phyloP scores from a whole-genome alignment of 2,797 vertebrate genomes.

The Eulemur coronatus region DNA sequence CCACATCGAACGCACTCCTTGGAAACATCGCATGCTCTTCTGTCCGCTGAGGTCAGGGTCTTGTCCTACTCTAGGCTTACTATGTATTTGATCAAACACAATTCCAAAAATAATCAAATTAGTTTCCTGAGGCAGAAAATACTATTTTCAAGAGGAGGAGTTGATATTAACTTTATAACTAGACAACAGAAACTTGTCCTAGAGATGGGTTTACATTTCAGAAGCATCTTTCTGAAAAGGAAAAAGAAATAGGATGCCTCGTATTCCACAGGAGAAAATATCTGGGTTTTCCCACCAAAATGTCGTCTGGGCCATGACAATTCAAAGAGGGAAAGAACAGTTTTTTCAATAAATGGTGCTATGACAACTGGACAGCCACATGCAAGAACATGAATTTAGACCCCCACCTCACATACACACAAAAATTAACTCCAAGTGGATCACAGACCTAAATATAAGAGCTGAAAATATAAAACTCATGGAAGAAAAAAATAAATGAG shows the following conservation, averaged over 20 bases:
- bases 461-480: not conserved
- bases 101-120: slow-evolving; percentile 9
- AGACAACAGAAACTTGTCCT: not conserved
- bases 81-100: not conserved
- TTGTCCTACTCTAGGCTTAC: not conserved
- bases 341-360: not conserved
- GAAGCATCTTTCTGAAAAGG: not conserved
- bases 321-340: not conserved
- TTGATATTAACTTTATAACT: not conserved
- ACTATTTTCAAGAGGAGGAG: not conserved
- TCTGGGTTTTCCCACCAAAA: not conserved
- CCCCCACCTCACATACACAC: not conserved
- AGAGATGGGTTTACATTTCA: not conserved
- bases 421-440: not conserved
- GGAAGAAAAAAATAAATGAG: not conserved
- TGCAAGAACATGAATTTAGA: not conserved
- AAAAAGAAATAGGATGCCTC: not conserved
- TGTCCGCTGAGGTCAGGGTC: not conserved
- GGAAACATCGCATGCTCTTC: not conserved
- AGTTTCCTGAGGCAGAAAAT: slow-evolving; percentile 8
- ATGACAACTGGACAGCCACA: not conserved
- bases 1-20: not conserved
- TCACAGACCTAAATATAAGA: not conserved
- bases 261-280: not conserved
- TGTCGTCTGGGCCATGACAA: not conserved